Base-by-base conservation (phyloP, 2,888 invertebrate species). In the Epinotia brunnichana region DNA sequence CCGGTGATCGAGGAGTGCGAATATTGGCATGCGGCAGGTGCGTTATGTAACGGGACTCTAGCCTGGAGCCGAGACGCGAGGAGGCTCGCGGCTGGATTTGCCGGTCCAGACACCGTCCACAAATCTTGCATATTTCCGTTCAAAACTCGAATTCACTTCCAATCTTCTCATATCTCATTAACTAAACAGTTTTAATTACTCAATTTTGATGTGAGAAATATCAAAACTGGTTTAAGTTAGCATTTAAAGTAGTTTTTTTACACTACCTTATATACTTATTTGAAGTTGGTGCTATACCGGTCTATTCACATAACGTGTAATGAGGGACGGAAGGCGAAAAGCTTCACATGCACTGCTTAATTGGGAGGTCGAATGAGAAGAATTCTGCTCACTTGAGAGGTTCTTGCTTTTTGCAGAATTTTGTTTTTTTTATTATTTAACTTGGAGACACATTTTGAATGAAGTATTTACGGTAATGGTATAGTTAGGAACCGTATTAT, bases 41-140 rank as follows among this genome's bases (percentile, higher is more conserved):
- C 79, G 89, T 91, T 91, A 90, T 87, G 83, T 91, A 91, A 91
- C 90, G 89, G 90, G 87, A 87, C 76, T 74, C 59, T 48, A 68
- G 59, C 62, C 73, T 44, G 59, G 72, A 17, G 54, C 51, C 69
- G 57, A 71, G 61, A 63, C 67, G 67, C 64, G 63, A 64, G 70
- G 61, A 64, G 57, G 63, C 62, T 60, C 63, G 53, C 69, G 70
- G 72, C 69, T 44, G n/a, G 64, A 73, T 54, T 60, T 41, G 72
- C 72, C 64, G 60, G 70, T 57, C 60, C 13, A 24, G n/a, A 35
- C 56, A 17, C 54, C 48, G 24, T 56, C 35, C 35, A 48, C 62
- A 68, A 62, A 51, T 39, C n/a, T 61, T 11, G 15, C 15, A 17
- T 4, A 29, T 62, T 17, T 19, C 48, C 10, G 11, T 24, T 53